Base-by-base conservation (phyloP, 1,140 invertebrate species). In the Tetraneura akinire region DNA sequence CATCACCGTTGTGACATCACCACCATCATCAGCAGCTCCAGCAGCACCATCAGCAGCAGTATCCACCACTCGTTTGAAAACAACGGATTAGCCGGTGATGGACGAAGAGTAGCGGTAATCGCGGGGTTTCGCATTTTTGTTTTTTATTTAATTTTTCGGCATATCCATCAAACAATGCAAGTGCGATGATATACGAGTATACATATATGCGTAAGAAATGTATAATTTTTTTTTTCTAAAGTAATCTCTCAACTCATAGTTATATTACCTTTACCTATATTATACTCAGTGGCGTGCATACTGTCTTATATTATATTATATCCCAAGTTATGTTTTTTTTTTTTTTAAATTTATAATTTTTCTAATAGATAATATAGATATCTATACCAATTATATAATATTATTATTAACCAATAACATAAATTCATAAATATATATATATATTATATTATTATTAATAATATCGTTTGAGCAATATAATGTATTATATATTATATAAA, bases 1-100 rank as follows among this genome's bases (percentile, higher is more conserved):
- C 68, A 9, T 71, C 68, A 13, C 68, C 68, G 18, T 71, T 71
- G 68, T 71, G 68, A 71, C 68, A 71, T 51, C 21, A 71, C 45
- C 66, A 70, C 14, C 37, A 70, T 37, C 55, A 57, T 60, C 57
- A 60, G 16, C 60, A 62, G 26, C 57, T 62, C 6, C 64, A 66
- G 13, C 64, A 68, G n/a, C 45, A 71, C 23, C 68, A 71, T 23
- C 45, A 71, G 16, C 45, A 71, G 23, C 68, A 71, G 26, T 71
- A 71, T n/a, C 68, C 68, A 8, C 68, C 68, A 10, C 68, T 71
- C 1, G 68, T 51, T 29, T 71, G 68, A 71, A 51, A 51, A 29
- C 23, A 23, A 9, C 21, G 23, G 16, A 26, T 11, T 29, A 3
- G 23, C 10, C 26, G 47, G 47, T 71, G 11, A 16, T 10, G 26